These are phyloP conservation scores for Beroe forskalii DNA, from an alignment of 37 sponge, comb jelly and placozoan species.

Conservation along the genomic window DNA sequence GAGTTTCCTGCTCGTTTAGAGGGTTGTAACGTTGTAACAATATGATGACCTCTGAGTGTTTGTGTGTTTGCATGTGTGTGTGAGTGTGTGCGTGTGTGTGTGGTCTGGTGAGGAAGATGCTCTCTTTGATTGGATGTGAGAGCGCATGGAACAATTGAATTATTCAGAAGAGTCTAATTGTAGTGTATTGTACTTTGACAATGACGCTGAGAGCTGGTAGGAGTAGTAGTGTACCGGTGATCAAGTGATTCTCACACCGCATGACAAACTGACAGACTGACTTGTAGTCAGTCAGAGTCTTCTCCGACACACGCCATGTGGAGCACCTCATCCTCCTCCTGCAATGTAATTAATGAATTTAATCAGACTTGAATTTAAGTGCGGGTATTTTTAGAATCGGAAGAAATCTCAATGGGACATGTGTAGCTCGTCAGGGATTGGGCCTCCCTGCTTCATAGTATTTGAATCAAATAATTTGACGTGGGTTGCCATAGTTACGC, in stretches of 20 bases:
- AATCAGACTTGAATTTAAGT: no score
- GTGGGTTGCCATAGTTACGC: slow-evolving; percentile 46
- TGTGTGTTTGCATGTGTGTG: neutral
- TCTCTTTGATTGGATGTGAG: neutral
- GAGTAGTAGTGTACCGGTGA: no score
- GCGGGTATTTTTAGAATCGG: no score
- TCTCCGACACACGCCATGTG: no score
- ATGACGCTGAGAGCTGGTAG: no score
- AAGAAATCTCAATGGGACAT: no score
- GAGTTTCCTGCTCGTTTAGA: neutral
- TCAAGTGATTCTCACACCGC: no score
- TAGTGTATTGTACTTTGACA: slow-evolving; percentile 27
- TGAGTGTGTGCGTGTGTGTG: neutral
- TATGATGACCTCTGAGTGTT: slow-evolving; percentile 1
- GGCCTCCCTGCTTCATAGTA: neutral
- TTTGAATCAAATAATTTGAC: slow-evolving; percentile 54
- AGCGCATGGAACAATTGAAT: slow-evolving; percentile 48
- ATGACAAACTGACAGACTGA: no score
- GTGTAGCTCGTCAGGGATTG: neutral
- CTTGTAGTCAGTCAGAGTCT: no score
- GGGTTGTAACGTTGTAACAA: slow-evolving; percentile 19
- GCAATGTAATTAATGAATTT: no score
- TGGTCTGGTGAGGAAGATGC: neutral
- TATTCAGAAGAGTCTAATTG: slow-evolving; percentile 57
- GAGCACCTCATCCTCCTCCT: no score